Base-by-base conservation (phyloP, 1,140 invertebrate species). In the Aphaenogaster ashmeadi region DNA sequence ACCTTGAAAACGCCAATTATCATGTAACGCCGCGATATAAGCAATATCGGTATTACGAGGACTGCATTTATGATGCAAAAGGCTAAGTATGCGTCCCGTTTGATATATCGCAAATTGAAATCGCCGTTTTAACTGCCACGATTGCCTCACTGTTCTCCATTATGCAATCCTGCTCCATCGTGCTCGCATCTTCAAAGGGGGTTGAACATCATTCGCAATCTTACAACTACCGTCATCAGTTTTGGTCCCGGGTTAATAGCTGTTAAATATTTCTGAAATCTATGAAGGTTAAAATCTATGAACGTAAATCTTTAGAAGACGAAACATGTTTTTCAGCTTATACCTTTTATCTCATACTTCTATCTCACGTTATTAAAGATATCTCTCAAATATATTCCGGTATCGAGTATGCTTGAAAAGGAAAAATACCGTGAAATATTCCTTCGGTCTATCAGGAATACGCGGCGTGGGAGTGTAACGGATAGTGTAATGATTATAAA, bases 1-100 rank as follows among this genome's bases (percentile, higher is more conserved):
- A 38, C 80, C 80, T 75, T 75, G 80, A 75, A 38, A 62, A 74
- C n/a, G 11, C 6, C 54, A 50, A 84, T 84, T 84, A 75, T 84
- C 80, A 84, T 38, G 69, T 62, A 84, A 84, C n/a, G 47, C 47
- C 36, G 64, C 62, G 62, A 54, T 83, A 83, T 47, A 81, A 81
- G 64, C 8, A 41, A 71, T 81, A 71, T 71, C 15, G 52, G 36
- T 71, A 71, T 75, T 84, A 62, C 5, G 54, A 74, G 41, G 11
- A 74, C 38, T 74, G 54, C 41, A 62, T 75, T 84, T 84, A 41
- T 47, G 44, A 74, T 74, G 80, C 54, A 58, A 74, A 66, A 83
- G 80, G 71, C 52, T 58, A 41, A 58, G 36, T 75, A 50, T 38
- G 47, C 41, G 33, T 60, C 13, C 41, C 27, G 27, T 74, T 38